Evolutionary conservation across 2,113 vertebrate species (phyloP).

Genomic region (Chaenogobius annularis): DNA sequence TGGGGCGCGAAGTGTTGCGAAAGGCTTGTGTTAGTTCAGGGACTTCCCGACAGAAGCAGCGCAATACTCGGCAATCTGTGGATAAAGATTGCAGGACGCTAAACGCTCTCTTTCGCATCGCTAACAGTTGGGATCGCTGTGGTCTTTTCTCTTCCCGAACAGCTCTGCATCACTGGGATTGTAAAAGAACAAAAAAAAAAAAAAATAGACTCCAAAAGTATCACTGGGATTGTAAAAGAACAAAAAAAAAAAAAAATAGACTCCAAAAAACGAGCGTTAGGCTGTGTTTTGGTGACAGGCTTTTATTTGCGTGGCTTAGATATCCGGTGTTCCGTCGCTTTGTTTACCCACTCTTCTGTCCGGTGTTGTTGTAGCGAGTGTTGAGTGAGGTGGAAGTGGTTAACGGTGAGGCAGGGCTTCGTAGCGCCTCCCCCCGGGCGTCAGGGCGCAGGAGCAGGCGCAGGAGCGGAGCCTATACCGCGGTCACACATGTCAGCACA

Average conservation of each 20-base stretch:
- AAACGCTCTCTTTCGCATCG: slow-evolving; percentile 26
- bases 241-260: neutral
- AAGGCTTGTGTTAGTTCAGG: slow-evolving; percentile 46
- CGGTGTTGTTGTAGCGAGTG: slow-evolving; percentile 17
- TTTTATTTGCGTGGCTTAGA: neutral
- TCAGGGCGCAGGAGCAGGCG: neutral
- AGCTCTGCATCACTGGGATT: slow-evolving; percentile 33
- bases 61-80: slow-evolving; percentile 69
- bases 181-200: slow-evolving; percentile 1
- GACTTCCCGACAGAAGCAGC: slow-evolving; percentile 29
- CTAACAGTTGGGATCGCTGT: slow-evolving; percentile 50
- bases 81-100: slow-evolving; percentile 79
- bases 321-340: slow-evolving; percentile 17
- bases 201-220: neutral
- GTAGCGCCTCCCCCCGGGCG: neutral
- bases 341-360: neutral
- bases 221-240: slow-evolving; percentile 16
- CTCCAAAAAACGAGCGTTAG: neutral
- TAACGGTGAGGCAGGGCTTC: slow-evolving; percentile 45
- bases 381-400: slow-evolving; percentile 47
- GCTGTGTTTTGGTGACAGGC: neutral
- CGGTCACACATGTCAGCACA: slow-evolving; percentile 32
- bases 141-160: slow-evolving; percentile 38
- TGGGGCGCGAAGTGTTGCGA: slow-evolving; percentile 19
- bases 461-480: slow-evolving; percentile 7